Percentiles rank a stretch among this genome's conserved stretches.
phyloP scores from a whole-genome alignment of 2,113 vertebrate genomes.

The Sapayoa aenigma region DNA sequence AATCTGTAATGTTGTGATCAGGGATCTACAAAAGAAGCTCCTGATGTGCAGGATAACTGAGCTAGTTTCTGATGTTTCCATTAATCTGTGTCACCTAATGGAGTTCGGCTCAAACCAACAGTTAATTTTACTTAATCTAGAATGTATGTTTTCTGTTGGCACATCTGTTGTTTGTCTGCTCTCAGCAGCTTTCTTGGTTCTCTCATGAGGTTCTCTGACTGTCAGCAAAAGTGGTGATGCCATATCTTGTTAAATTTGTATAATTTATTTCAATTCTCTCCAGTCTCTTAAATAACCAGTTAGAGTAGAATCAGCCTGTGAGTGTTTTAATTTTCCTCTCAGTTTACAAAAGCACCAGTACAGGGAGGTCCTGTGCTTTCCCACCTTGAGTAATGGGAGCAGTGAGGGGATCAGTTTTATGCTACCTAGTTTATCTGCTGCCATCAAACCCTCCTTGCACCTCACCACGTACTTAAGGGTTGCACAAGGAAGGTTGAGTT shows the following conservation, averaged over 20 bases:
- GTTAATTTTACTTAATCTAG: not conserved
- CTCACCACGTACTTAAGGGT: not conserved
- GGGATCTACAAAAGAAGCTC: not conserved
- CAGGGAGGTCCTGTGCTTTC: not conserved
- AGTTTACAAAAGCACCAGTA: not conserved
- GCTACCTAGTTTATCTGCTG: not conserved
- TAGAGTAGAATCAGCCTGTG: not conserved
- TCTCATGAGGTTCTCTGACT: not conserved
- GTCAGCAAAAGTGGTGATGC: not conserved
- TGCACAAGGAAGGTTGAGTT: not conserved
- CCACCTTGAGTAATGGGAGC: not conserved
- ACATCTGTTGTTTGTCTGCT: not conserved
- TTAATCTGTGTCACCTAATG: not conserved
- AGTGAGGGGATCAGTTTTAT: not conserved
- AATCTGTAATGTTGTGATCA: not conserved
- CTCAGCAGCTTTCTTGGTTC: not conserved
- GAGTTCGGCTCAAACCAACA: not conserved
- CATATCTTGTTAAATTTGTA: not conserved
- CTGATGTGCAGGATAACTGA: not conserved
- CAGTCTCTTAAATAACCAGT: not conserved
- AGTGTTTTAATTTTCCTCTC: not conserved
- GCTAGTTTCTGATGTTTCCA: not conserved
- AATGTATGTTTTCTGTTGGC: not conserved
- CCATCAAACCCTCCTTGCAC: not conserved
- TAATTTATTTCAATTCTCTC: not conserved